These are phyloP conservation scores for Monopterus albus DNA, from an alignment of 2,113 vertebrate species.

Conservation along the genomic window DNA sequence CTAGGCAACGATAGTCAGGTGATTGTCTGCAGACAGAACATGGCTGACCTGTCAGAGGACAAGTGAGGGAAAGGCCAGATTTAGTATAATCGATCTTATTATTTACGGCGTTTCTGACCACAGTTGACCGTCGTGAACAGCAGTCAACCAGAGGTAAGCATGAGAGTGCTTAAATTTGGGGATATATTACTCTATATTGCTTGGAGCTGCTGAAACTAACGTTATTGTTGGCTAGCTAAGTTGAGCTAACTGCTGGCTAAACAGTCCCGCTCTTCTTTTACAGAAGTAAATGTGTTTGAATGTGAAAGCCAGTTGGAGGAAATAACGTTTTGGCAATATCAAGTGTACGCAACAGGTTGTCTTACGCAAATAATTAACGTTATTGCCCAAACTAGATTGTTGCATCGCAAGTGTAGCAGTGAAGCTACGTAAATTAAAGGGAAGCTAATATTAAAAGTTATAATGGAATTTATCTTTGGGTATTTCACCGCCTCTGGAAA, in stretches of 20 bases:
- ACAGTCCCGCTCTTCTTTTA: constrained; percentile 40
- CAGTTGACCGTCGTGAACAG: constrained; percentile 32
- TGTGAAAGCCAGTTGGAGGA: not conserved
- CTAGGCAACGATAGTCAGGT: constrained; percentile 83
- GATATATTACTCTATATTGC: not conserved
- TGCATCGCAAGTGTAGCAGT: not conserved
- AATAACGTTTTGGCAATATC: constrained; percentile 7
- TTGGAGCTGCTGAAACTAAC: constrained; percentile 24
- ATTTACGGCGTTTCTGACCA: constrained; percentile 42
- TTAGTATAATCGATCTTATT: constrained; percentile 75
- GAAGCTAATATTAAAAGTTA: not conserved
- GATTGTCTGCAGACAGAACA: constrained; percentile 82
- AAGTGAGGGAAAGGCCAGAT: constrained; percentile 77
- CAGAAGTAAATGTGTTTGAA: not conserved
- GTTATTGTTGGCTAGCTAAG: constrained; percentile 58
- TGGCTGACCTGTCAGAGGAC: constrained; percentile 83
- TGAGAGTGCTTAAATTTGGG: not conserved
- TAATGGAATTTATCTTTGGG: not conserved
- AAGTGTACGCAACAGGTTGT: not conserved
- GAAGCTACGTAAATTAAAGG: not conserved
- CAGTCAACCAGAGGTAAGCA: constrained; percentile 51
- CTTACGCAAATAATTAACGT: not conserved
- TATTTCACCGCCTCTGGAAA: not conserved
- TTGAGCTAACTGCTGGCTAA: constrained; percentile 66
- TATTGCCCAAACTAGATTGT: not conserved